Conservation (phyloP, 2,888 invertebrate genomes). For the Campopleginae sp. region DNA sequence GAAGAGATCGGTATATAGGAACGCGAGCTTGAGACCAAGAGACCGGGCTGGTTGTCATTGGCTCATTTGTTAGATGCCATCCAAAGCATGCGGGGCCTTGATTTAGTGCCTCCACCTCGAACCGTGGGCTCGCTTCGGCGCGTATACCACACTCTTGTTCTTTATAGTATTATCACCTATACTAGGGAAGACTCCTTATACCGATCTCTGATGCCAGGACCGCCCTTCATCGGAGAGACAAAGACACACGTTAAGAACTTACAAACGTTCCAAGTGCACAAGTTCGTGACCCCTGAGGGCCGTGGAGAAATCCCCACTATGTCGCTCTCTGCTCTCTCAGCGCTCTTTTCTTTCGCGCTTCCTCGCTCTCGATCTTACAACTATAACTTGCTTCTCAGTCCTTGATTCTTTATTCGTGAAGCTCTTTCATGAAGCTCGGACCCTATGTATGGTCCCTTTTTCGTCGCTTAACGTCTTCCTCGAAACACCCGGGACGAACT, state of each 20-base stretch:
- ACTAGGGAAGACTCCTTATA: conserved; percentile 64
- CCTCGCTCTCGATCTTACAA: conserved; percentile 31
- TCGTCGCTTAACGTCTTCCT: conserved; percentile 70
- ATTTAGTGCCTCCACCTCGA: conserved; percentile 83
- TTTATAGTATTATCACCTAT: conserved; percentile 48
- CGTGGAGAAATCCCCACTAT: conserved; percentile 39
- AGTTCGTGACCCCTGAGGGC: conserved; percentile 75
- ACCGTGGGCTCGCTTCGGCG: conserved; percentile 70
- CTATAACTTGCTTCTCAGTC: conserved; percentile 60
- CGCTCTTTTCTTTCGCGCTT: conserved; percentile 52
- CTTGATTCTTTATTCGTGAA: conserved; percentile 44
- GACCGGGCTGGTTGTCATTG: conserved; percentile 83
- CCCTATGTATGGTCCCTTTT: conserved; percentile 57
- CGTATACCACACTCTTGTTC: conserved; percentile 45
- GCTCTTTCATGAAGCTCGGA: conserved; percentile 54
- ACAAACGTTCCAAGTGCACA: conserved; percentile 73
- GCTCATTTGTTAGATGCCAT: conserved; percentile 84
- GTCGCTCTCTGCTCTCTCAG: conserved; percentile 6
- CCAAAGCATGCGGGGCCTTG: conserved; percentile 84
- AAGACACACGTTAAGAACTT: conserved; percentile 75
- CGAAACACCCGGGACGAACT: conserved; percentile 75
- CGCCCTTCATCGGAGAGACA: conserved; percentile 81
- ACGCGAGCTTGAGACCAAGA: conserved; percentile 69
- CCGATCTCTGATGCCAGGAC: conserved; percentile 75
- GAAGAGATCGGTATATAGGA: conserved; percentile 70